Evolutionary conservation across 2,797 vertebrate genomes (phyloP).

Genomic region (Siniperca undulata): DNA sequence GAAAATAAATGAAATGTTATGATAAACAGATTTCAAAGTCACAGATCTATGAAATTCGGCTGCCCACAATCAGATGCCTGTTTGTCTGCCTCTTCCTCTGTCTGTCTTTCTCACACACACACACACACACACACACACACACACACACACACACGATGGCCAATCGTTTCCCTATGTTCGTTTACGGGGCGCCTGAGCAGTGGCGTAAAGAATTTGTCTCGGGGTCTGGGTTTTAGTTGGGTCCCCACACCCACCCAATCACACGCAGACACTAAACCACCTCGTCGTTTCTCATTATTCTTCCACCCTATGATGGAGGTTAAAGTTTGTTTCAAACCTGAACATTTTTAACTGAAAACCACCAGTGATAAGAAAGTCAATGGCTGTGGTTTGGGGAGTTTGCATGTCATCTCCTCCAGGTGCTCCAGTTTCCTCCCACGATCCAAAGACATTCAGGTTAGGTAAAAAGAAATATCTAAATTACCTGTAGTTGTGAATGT

Average conservation of each 20-base stretch:
- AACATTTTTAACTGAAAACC: slow-evolving; percentile 40
- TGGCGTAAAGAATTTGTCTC: slow-evolving; percentile 52
- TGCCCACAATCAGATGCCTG: slow-evolving; percentile 59
- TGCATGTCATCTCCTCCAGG: slow-evolving; percentile 23
- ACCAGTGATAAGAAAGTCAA: not conserved
- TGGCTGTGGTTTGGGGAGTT: slow-evolving; percentile 29
- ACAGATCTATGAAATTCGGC: slow-evolving; percentile 67
- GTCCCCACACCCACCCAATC: slow-evolving; percentile 12
- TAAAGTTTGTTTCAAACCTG: slow-evolving; percentile 38
- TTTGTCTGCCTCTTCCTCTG: slow-evolving; percentile 53
- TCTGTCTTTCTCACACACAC: slow-evolving; percentile 25
- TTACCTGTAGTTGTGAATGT: not conserved
- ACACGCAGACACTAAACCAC: slow-evolving; percentile 35
- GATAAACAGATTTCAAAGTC: slow-evolving; percentile 73
- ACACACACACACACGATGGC: slow-evolving; percentile 17
- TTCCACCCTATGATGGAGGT: slow-evolving; percentile 16
- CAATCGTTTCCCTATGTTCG: slow-evolving; percentile 64
- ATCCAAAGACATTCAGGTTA: slow-evolving; percentile 12
- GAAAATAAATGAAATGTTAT: slow-evolving; percentile 71
- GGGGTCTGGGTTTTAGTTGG: slow-evolving; percentile 38
- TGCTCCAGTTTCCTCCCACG: slow-evolving; percentile 14
- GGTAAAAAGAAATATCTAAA: not conserved
- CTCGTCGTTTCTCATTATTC: slow-evolving; percentile 27
- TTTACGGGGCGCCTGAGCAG: slow-evolving; percentile 64
- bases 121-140: slow-evolving; percentile 5